These are phyloP conservation scores for Ophion obscuratus DNA, from an alignment of 2,888 invertebrate genomes.

Conservation along the genomic window DNA sequence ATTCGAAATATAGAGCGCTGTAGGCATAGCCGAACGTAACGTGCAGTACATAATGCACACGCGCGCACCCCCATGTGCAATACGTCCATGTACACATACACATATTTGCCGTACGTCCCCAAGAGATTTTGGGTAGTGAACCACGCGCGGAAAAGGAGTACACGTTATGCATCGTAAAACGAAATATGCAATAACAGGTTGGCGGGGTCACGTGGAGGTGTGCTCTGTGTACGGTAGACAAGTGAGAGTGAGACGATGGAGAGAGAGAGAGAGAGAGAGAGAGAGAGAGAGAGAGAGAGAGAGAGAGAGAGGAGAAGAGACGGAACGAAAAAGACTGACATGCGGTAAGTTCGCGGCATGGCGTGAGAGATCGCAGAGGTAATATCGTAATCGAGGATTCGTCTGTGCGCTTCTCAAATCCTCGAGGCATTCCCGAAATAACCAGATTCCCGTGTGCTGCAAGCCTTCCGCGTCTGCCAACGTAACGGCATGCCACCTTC, in stretches of 20 bases:
- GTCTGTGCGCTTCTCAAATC: conserved; percentile 64
- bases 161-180: conserved; percentile 76
- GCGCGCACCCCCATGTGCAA: background rate
- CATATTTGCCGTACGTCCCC: conserved; percentile 43
- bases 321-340: conserved; percentile 14
- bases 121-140: conserved; percentile 59
- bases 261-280: background rate
- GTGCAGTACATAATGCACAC: conserved; percentile 11
- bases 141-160: conserved; percentile 65
- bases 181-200: conserved; percentile 77
- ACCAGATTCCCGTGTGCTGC: conserved; percentile 54
- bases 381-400: conserved; percentile 68
- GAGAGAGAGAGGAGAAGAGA: conserved; percentile 3
- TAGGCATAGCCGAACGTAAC: background rate
- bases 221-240: conserved; percentile 15
- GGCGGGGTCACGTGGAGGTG: conserved; percentile 63
- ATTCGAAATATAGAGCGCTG: conserved; percentile 1
- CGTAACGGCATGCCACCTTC: conserved; percentile 28
- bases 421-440: conserved; percentile 65
- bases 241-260: background rate
- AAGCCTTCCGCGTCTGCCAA: conserved; percentile 19
- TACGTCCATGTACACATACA: conserved; percentile 15
- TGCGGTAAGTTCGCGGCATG: conserved; percentile 45
- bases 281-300: background rate
- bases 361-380: conserved; percentile 60